Evolutionary conservation across 2,888 invertebrate species (phyloP), one percentile per base, ranked within the genome.

Genomic region (Ormia ochracea): DNA sequence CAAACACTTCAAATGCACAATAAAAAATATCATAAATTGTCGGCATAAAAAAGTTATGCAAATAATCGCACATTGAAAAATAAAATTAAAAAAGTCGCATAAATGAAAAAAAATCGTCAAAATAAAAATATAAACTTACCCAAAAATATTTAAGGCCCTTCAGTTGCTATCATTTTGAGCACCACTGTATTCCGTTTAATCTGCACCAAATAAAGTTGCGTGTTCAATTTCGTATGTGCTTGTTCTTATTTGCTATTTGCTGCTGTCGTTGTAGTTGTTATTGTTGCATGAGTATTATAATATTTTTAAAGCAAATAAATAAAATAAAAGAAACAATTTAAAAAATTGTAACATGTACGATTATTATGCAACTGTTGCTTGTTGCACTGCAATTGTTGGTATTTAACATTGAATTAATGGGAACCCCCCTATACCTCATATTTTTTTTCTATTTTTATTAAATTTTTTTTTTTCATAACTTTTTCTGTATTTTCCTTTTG

Each of bases 331-430:
- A 36, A 68, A 52, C n/a, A 54, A 23, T 48, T 66, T 50, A 14
- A 75, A 31, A 75, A 65, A 69, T 54, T 76, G 61, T 69, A 56
- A 63, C 63, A 63, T 26, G 56, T 45, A 41, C 23, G 31, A 68
- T 56, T 31, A 56, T 69, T 61, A 76, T 56, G 69, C 54, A 76
- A 76, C 63, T 75, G 58, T 41, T 50, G 61, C 10, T 50, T 41
- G 28, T 59, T 33, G 56, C 9, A 21, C 28, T 36, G 10, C 19
- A 21, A 10, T 33, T 58, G 61, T 7, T 31, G 61, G 36, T 50
- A 65, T 79, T 79, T 79, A 75, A 75, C 79, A 79, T 79, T 79
- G 79, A 73, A 65, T 70, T 79, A 50, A 43, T 28, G n/a, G 48
- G 43, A 73, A 58, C 45, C 56, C 72, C 54, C 65, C 52, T 52